phyloP scores from a whole-genome alignment of 2,797 vertebrate species.

The Sebastes diploproa region DNA sequence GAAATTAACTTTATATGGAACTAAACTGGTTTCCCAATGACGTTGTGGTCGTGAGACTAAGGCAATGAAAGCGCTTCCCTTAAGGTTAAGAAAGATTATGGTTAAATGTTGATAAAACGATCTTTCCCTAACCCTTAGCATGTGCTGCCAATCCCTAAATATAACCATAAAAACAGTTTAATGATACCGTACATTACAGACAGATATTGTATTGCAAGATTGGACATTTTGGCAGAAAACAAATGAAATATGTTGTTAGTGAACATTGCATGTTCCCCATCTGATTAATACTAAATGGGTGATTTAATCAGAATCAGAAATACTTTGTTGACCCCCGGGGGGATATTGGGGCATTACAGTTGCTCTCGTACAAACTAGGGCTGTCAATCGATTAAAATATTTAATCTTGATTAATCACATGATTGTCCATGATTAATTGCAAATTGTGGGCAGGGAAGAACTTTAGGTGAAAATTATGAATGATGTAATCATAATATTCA shows the following conservation, averaged over 20 bases:
- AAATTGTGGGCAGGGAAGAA: no score
- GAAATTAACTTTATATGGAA: neutral
- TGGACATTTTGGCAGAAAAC: neutral
- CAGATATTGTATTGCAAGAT: neutral
- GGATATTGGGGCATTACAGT: no score
- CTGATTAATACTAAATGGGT: no score
- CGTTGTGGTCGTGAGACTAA: neutral
- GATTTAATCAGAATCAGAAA: no score
- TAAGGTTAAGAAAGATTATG: neutral
- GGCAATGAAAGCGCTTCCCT: neutral
- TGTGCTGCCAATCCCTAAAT: neutral
- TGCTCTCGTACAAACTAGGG: no score
- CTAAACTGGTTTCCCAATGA: neutral
- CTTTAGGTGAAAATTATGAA: no score
- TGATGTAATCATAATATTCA: no score
- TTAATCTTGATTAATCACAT: no score
- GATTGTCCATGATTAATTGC: no score
- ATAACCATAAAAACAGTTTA: neutral
- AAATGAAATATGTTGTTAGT: neutral
- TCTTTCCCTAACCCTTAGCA: neutral
- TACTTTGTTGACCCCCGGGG: no score
- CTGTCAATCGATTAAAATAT: no score
- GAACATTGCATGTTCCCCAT: no score
- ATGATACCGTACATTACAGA: neutral
- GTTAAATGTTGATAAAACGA: neutral